A percentile compares a stretch with the other conserved stretches of the same genome.
phyloP scores from a whole-genome alignment of 2,888 invertebrate genomes.

The Acanthoscelides obtectus region DNA sequence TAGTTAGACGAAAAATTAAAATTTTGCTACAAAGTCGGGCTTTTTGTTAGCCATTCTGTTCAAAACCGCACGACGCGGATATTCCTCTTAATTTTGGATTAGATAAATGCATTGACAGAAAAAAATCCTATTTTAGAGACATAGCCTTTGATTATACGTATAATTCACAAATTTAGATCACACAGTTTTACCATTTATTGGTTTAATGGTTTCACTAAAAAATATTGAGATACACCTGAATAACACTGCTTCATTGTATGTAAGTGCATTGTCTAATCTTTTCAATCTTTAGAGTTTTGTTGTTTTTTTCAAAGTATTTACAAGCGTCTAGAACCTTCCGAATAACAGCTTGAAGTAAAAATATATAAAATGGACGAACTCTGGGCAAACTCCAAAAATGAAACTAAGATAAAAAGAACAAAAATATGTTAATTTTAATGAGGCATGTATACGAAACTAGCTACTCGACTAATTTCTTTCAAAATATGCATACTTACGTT shows the following conservation, averaged over 20 bases:
- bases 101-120: background rate
- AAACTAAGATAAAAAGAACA: background rate
- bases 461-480: background rate
- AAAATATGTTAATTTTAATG: background rate
- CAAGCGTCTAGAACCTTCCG: background rate
- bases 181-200: no score
- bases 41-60: no score
- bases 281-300: background rate
- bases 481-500: background rate
- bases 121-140: background rate
- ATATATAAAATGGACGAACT: background rate
- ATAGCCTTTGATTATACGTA: background rate
- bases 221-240: background rate
- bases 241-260: background rate
- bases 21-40: no score
- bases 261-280: no score
- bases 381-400: background rate
- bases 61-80: no score
- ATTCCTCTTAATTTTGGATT: no score
- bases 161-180: background rate
- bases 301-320: background rate
- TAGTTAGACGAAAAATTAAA: background rate
- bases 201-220: no score
- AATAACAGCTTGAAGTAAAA: background rate
- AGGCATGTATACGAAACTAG: background rate